A percentile compares a stretch with the other conserved stretches of the same genome.
These are phyloP conservation scores for Falco cherrug DNA, from an alignment of 2,797 vertebrate genomes.

Conservation along the genomic window DNA sequence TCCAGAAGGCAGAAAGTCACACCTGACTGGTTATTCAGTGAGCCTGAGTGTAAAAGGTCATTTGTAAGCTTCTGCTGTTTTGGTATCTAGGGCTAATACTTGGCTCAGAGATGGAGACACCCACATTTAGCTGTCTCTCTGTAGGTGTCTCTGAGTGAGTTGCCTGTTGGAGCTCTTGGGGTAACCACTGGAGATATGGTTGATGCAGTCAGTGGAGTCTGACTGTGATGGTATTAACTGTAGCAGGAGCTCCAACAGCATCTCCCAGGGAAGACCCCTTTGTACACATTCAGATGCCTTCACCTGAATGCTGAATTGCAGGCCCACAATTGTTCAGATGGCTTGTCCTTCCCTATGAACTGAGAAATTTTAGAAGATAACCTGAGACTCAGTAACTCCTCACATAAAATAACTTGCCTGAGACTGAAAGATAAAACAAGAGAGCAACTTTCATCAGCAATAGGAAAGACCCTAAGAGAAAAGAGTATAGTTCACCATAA, in stretches of 20 bases:
- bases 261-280: not conserved
- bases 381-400: conserved; percentile 42
- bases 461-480: conserved; percentile 19
- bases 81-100: not conserved
- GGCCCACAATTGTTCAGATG: not conserved
- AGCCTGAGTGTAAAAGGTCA: not conserved
- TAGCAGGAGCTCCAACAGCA: not conserved
- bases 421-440: conserved; percentile 31
- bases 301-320: not conserved
- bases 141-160: not conserved
- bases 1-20: not conserved
- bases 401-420: conserved; percentile 40
- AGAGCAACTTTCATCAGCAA: not conserved
- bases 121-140: not conserved
- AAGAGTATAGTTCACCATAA: not conserved
- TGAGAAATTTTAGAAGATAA: not conserved
- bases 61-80: not conserved
- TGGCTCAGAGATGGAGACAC: not conserved
- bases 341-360: not conserved
- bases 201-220: not conserved
- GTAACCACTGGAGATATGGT: not conserved
- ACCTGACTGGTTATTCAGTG: not conserved
- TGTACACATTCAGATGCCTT: not conserved
- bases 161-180: not conserved
- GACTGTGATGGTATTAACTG: not conserved